These are phyloP conservation scores for Helostoma temminkii DNA, from an alignment of 2,797 vertebrate genomes.

Conservation along the genomic window DNA sequence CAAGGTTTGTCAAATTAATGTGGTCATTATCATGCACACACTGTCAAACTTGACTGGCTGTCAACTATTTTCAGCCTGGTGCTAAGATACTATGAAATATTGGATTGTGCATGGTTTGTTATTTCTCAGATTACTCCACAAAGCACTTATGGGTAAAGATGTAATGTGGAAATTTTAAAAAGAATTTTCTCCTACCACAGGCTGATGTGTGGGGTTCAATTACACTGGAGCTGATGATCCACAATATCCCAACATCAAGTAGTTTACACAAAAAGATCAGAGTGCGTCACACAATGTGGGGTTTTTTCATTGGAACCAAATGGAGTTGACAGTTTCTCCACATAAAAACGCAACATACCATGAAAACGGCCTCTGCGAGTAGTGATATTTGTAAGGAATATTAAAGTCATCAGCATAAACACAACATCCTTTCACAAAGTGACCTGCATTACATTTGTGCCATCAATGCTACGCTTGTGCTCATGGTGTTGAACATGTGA, in stretches of 20 bases:
- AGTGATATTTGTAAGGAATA: too few relatives aligned
- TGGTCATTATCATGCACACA: constrained; percentile 35
- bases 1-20: constrained; percentile 57
- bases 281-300: constrained; percentile 1
- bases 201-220: background rate
- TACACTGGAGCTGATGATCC: background rate
- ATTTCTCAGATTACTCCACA: constrained; percentile 13
- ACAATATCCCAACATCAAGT: background rate
- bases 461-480: too few relatives aligned
- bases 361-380: too few relatives aligned
- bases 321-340: constrained; percentile 1
- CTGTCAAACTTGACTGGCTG: constrained; percentile 38
- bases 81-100: constrained; percentile 23
- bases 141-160: background rate
- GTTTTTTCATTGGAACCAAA: constrained; percentile 12
- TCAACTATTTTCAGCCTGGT: constrained; percentile 20
- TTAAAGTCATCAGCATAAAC: too few relatives aligned
- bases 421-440: background rate
- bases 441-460: background rate
- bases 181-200: background rate
- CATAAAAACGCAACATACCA: too few relatives aligned
- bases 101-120: constrained; percentile 20
- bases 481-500: too few relatives aligned
- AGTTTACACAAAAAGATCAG: background rate
- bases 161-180: background rate